These are phyloP conservation scores for Cryptomyrus ogoouensis DNA, from an alignment of 2,113 vertebrate species.

Conservation along the genomic window DNA sequence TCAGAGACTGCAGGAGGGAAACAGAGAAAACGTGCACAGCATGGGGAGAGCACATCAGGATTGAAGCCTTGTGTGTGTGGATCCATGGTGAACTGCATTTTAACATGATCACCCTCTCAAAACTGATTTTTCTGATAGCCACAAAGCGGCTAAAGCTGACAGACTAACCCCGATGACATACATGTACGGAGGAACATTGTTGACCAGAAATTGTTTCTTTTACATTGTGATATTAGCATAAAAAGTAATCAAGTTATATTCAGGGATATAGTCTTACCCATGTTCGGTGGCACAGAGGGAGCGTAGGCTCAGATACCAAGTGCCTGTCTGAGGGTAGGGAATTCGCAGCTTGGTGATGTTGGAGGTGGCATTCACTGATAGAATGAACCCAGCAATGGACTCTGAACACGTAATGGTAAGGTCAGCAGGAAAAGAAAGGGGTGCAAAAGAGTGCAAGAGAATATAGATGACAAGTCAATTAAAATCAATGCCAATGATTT, in stretches of 20 bases:
- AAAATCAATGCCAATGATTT: neutral
- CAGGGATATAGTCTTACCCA: slow-evolving; percentile 63
- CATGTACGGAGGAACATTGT: slow-evolving; percentile 1
- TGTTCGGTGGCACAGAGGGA: slow-evolving; percentile 74
- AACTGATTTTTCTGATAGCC: neutral
- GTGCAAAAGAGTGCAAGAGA: neutral
- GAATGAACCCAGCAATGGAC: slow-evolving; percentile 72
- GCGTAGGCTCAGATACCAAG: slow-evolving; percentile 91
- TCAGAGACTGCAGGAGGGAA: neutral
- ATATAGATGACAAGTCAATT: neutral
- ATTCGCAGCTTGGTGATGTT: slow-evolving; percentile 82
- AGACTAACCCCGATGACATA: neutral
- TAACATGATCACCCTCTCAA: neutral
- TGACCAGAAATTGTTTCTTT: neutral
- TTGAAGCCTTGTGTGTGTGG: neutral
- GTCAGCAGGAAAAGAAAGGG: neutral
- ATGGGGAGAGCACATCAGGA: neutral
- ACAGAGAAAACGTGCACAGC: neutral
- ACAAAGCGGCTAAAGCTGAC: neutral
- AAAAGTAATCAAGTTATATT: neutral
- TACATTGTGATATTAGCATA: neutral
- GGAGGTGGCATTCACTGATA: slow-evolving; percentile 71
- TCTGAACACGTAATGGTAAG: slow-evolving; percentile 54
- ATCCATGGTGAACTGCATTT: neutral
- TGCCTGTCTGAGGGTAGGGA: slow-evolving; percentile 91